Evolutionary conservation across 2,797 vertebrate species (phyloP), one percentile per base, ranked within the genome.

Genomic region (Choloepus didactylus): DNA sequence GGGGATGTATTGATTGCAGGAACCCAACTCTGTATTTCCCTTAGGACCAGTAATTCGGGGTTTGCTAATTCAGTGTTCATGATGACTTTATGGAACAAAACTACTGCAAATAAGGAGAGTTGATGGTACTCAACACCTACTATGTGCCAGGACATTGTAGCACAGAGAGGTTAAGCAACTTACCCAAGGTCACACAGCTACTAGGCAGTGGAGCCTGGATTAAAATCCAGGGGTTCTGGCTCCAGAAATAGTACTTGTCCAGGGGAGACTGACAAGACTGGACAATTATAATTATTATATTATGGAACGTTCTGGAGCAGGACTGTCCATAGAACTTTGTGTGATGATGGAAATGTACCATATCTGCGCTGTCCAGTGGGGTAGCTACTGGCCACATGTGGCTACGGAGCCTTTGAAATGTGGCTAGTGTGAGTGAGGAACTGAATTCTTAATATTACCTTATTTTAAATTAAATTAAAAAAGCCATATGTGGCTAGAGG

Each of bases 151-250:
- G 83, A n/a, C 6, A 54, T 0, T 6, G 31, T 66, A 38, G 31
- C 41, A 25, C 73, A 75, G 89, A 83, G 69, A 35, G 44, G 67
- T 91, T 46, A 84, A 46, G 38, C 59, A 18, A 64, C 31, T 59
- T 60, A 18, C 46, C 77, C 5, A 1, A n/a, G 2, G 62, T 86
- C 92, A 87, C 92, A 51, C 69, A 93, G 80, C 94, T 27, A 8
- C 80, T 35, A 0, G 14, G 67, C 41, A 8, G 41, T 29, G n/a
- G 21, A 62, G 41, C n/a, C 67, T 69, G 41, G 66, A 51, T 67
- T 88, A 35, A 38, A 56, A 64, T n/a, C 25, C 67, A 35, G 31
- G 35, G 35, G 11, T 70, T 69, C 49, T 70, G 31, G 73, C 46
- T 64, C 66, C 44, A 38, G 59, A 85, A 41, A 16, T 5, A 15